A percentile compares a stretch with the other conserved stretches of the same genome.
Evolutionary conservation across 2,888 invertebrate species (phyloP).

Genomic region (Frankliniella intonsa): DNA sequence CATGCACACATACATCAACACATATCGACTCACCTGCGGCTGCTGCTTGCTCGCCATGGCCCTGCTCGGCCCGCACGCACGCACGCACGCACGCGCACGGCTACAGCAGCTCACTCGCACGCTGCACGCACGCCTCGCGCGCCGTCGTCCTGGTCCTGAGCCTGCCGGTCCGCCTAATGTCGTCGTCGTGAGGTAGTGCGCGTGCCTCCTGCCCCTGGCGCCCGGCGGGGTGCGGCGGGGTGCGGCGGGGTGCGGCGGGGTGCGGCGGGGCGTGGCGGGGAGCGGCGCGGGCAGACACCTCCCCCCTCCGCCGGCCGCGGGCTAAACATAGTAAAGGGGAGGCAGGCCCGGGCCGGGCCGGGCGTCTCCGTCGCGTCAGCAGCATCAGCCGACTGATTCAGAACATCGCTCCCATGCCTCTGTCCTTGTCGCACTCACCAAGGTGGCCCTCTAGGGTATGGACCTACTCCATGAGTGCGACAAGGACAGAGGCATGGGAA

Average conservation of each 20-base stretch:
- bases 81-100: neutral
- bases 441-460: too few species aligned
- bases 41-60: slow-evolving; percentile 15
- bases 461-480: too few species aligned
- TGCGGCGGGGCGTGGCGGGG: neutral
- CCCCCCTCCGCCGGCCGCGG: neutral
- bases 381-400: too few species aligned
- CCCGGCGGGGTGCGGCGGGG: neutral
- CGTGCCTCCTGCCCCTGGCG: neutral
- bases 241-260: too few species aligned
- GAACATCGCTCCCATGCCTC: too few species aligned
- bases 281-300: neutral
- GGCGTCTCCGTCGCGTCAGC: neutral
- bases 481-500: too few species aligned
- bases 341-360: neutral
- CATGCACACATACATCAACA: neutral
- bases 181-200: neutral
- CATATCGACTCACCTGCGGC: neutral
- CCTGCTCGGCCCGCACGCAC: neutral
- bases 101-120: neutral
- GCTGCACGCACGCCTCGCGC: neutral
- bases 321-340: neutral
- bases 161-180: neutral
- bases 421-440: too few species aligned
- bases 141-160: neutral